Evolutionary conservation across 2,797 vertebrate genomes (phyloP).

Genomic region (Geotrypetes seraphini): DNA sequence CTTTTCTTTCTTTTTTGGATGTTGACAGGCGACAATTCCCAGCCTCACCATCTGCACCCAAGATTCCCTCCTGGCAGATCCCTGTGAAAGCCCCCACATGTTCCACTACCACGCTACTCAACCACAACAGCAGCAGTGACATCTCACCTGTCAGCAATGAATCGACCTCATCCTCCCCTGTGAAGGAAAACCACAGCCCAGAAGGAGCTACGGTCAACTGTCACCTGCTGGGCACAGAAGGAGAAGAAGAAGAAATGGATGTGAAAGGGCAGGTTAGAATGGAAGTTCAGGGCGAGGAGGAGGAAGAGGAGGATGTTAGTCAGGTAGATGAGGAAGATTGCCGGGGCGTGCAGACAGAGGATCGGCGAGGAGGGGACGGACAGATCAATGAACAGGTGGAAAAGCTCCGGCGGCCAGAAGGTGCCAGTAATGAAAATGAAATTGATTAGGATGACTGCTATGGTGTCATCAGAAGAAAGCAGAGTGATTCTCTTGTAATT

Average conservation of each 20-base stretch:
- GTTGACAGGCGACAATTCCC: slow-evolving; percentile 83
- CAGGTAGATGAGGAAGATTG: slow-evolving; percentile 64
- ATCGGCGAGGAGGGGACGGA: slow-evolving; percentile 85
- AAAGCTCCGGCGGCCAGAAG: slow-evolving; percentile 86
- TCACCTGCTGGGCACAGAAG: slow-evolving; percentile 53
- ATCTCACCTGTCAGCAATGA: slow-evolving; percentile 93
- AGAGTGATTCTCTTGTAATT: too few species aligned
- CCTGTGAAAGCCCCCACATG: slow-evolving; percentile 72
- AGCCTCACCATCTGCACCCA: slow-evolving; percentile 79
- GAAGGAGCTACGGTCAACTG: slow-evolving; percentile 62
- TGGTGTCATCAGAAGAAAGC: slow-evolving; percentile 6
- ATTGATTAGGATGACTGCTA: slow-evolving; percentile 64
- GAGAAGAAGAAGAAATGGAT: slow-evolving; percentile 50
- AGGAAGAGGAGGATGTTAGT: slow-evolving; percentile 64
- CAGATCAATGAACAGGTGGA: slow-evolving; percentile 96
- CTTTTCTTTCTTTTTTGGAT: neutral
- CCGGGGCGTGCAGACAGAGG: slow-evolving; percentile 79
- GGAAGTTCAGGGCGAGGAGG: slow-evolving; percentile 86
- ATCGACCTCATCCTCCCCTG: slow-evolving; percentile 71
- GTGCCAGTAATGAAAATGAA: slow-evolving; percentile 87
- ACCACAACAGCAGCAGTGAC: slow-evolving; percentile 94
- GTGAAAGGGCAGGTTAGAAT: slow-evolving; percentile 82
- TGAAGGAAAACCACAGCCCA: slow-evolving; percentile 75
- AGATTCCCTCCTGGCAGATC: slow-evolving; percentile 95
- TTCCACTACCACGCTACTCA: slow-evolving; percentile 54